Evolutionary conservation across 64 coral and sea anemone species (phyloP), one percentile per base, ranked within the genome.

Genomic region (Stichodactyla mertensii): DNA sequence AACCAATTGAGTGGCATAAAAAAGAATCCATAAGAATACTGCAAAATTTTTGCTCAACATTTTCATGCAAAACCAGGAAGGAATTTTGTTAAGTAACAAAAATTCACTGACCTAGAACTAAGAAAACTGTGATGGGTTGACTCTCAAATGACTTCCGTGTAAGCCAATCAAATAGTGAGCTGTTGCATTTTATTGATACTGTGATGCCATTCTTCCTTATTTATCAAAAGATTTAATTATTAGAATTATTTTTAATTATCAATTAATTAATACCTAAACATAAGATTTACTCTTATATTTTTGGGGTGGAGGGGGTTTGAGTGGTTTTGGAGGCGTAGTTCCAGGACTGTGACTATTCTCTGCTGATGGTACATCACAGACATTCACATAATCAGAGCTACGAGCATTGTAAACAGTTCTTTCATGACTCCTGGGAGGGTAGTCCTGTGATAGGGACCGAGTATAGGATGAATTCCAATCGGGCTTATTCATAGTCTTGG

Each of bases 401-500:
- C 28, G 59, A 71, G 24, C 27, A 83, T 54, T 89, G 51, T 58
- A 60, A 31, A 64, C 66, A 18, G 61, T 28, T 27, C 59, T 83
- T 70, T 51, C 23, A 16, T 7, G 52, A 13, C 88, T 83, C 28
- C 70, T 89, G 54, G 60, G 77, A 74, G 71, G 89, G 31, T 90
- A 52, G 67, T 86, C 87, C 11, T 85, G 89, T 7, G 89, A 86
- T 52, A 55, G 0, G 19, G 89, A 56, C 82, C 87, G 87, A 52
- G 7, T 10, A 78, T 85, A 83, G 4, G 77, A 51, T 16, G 61
- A 15, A 84, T 12, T 54, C 36, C 36, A 22, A 51, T 87, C 91
- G 19, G 91, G 88, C 77, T 90, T 92, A 80, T 26, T 92, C 80
- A 97, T 97, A 6, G 94, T 84, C 6, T 58, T 55, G 26, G 19